These are phyloP conservation scores for Latrodectus geometricus DNA, from an alignment of 1,140 invertebrate species.

Conservation along the genomic window DNA sequence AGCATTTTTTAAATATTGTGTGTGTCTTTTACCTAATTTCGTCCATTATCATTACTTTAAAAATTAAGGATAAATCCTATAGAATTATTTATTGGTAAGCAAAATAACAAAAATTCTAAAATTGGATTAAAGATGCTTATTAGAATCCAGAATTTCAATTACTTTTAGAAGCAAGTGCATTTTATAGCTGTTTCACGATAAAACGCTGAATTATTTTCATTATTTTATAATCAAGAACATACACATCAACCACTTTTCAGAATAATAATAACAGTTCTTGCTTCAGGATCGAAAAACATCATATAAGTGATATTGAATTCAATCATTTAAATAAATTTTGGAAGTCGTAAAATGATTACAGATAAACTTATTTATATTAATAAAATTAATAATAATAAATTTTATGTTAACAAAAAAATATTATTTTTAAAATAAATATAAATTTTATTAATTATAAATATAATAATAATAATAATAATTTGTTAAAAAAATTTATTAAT, in stretches of 20 bases:
- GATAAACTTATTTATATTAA: neutral
- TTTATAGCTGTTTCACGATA: conserved; percentile 41
- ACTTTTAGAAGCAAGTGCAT: conserved; percentile 41
- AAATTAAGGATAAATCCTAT: too few species aligned
- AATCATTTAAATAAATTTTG: neutral
- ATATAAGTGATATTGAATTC: conserved; percentile 13
- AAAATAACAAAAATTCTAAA: conserved; percentile 43
- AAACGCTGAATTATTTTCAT: conserved; percentile 44
- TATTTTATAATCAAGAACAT: conserved; percentile 44
- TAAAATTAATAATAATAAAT: too few species aligned
- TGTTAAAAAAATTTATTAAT: too few species aligned
- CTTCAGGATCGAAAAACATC: neutral
- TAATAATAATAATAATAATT: too few species aligned
- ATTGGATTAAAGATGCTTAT: conserved; percentile 39
- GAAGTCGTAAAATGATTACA: conserved; percentile 4
- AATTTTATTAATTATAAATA: too few species aligned
- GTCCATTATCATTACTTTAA: too few species aligned
- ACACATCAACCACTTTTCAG: conserved; percentile 35
- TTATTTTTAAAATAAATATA: too few species aligned
- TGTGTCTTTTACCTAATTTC: too few species aligned
- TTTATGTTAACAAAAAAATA: too few species aligned
- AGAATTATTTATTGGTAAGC: conserved; percentile 1
- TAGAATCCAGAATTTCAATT: conserved; percentile 34
- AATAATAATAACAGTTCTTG: neutral
- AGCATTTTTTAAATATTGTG: too few species aligned